Evolutionary conservation across 2,113 vertebrate species (phyloP).

Genomic region (Alethe castanea): DNA sequence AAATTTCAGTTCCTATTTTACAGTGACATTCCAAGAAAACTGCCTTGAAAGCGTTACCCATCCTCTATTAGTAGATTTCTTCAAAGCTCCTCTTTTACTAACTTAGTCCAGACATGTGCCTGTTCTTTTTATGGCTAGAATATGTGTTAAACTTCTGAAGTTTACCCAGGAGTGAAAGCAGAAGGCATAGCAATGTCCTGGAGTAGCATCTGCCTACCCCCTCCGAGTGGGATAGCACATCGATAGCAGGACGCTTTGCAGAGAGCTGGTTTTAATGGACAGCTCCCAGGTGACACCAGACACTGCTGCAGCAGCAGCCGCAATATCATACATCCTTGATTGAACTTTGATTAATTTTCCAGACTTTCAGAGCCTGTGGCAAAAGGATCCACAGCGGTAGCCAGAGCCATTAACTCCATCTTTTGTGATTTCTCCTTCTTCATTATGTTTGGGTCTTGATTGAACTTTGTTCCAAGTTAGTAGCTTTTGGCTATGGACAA

Average conservation of each 20-base stretch:
- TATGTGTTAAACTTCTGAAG: conserved; percentile 53
- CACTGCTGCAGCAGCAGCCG: conserved; percentile 29
- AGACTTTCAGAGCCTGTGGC: conserved; percentile 57
- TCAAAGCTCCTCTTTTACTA: conserved; percentile 25
- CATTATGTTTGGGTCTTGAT: conserved; percentile 65
- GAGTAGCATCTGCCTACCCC: conserved; percentile 33
- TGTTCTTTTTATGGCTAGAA: conserved; percentile 65
- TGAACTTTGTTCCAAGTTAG: conserved; percentile 67
- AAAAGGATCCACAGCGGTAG: conserved; percentile 53
- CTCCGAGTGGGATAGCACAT: neutral
- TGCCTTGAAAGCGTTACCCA: neutral
- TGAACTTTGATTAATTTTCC: conserved; percentile 68
- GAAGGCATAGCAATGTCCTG: conserved; percentile 24
- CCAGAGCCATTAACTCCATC: conserved; percentile 62
- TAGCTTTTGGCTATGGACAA: conserved; percentile 65
- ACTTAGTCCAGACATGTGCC: conserved; percentile 36
- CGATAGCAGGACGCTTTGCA: conserved; percentile 30
- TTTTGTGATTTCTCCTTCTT: conserved; percentile 65
- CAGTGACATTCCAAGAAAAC: neutral
- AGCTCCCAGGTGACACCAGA: conserved; percentile 58
- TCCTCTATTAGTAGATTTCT: neutral
- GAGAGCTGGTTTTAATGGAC: conserved; percentile 59
- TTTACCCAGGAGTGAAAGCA: conserved; percentile 44
- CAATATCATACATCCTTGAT: conserved; percentile 64
- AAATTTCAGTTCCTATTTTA: neutral